phyloP scores from a whole-genome alignment of 2,888 invertebrate genomes.

The Keiferia lycopersicella region DNA sequence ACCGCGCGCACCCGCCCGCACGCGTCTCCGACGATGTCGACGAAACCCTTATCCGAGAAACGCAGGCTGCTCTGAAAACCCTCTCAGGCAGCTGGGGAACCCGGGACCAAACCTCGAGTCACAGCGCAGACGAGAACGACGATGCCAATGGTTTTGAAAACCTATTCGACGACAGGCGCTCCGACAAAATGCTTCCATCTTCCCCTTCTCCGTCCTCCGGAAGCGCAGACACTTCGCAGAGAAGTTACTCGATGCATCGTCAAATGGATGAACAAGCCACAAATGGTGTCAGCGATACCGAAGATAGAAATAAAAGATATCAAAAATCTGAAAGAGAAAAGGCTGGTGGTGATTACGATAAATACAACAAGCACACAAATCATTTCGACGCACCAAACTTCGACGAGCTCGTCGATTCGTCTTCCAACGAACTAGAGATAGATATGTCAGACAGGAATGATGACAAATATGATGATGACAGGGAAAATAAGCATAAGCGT shows the following conservation, averaged over 20 bases:
- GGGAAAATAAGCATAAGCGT: slow-evolving; percentile 72
- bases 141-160: slow-evolving; percentile 92
- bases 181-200: slow-evolving; percentile 84
- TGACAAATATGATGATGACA: slow-evolving; percentile 83
- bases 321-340: slow-evolving; percentile 58
- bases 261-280: slow-evolving; percentile 51
- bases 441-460: slow-evolving; percentile 87
- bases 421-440: slow-evolving; percentile 89
- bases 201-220: slow-evolving; percentile 83
- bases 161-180: slow-evolving; percentile 91
- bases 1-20: slow-evolving; percentile 63
- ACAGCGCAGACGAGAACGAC: slow-evolving; percentile 86
- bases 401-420: slow-evolving; percentile 88
- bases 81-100: slow-evolving; percentile 91
- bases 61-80: slow-evolving; percentile 92
- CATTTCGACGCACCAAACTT: slow-evolving; percentile 88
- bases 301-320: slow-evolving; percentile 48
- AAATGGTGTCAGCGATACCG: slow-evolving; percentile 52
- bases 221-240: slow-evolving; percentile 83
- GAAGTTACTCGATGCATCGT: slow-evolving; percentile 82
- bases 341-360: slow-evolving; percentile 64
- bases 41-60: slow-evolving; percentile 92
- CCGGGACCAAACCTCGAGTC: slow-evolving; percentile 83
- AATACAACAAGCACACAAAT: slow-evolving; percentile 75
- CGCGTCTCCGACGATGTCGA: slow-evolving; percentile 83